phyloP scores from a whole-genome alignment of 1,140 invertebrate species.

The Phthorimaea operculella region DNA sequence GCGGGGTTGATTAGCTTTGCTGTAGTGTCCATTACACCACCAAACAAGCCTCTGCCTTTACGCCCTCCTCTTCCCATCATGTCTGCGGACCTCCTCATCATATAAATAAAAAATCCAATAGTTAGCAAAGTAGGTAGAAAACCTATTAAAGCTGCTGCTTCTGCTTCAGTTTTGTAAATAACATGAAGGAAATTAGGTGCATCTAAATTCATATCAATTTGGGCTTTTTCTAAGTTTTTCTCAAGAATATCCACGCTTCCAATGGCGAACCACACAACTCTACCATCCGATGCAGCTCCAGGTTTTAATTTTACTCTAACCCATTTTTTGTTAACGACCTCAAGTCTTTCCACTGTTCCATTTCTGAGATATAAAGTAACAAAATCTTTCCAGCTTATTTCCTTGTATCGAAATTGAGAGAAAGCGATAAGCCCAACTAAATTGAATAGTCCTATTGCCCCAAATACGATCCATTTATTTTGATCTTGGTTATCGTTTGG shows the following conservation, averaged over 20 bases:
- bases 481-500: constrained; percentile 67
- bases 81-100: constrained; percentile 85
- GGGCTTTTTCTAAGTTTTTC: constrained; percentile 95
- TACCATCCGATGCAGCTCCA: constrained; percentile 78
- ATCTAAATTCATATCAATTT: constrained; percentile 93
- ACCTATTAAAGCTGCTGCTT: constrained; percentile 77
- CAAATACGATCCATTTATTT: constrained; percentile 78
- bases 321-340: constrained; percentile 99
- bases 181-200: constrained; percentile 93
- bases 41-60: constrained; percentile 88
- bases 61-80: constrained; percentile 86
- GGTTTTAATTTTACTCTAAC: constrained; percentile 86
- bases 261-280: constrained; percentile 95
- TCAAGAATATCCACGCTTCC: constrained; percentile 99
- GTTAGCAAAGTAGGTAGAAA: constrained; percentile 78
- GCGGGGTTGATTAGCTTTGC: constrained; percentile 96
- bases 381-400: constrained; percentile 99
- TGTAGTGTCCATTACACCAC: constrained; percentile 96
- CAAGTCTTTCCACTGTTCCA: constrained; percentile 92
- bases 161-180: constrained; percentile 96
- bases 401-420: constrained; percentile 83
- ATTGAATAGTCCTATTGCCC: constrained; percentile 72
- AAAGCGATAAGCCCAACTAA: constrained; percentile 74
- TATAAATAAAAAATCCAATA: constrained; percentile 84
- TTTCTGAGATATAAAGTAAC: constrained; percentile 88